These are phyloP conservation scores for Siniperca knerii DNA, from an alignment of 2,113 vertebrate species.

Conservation along the genomic window DNA sequence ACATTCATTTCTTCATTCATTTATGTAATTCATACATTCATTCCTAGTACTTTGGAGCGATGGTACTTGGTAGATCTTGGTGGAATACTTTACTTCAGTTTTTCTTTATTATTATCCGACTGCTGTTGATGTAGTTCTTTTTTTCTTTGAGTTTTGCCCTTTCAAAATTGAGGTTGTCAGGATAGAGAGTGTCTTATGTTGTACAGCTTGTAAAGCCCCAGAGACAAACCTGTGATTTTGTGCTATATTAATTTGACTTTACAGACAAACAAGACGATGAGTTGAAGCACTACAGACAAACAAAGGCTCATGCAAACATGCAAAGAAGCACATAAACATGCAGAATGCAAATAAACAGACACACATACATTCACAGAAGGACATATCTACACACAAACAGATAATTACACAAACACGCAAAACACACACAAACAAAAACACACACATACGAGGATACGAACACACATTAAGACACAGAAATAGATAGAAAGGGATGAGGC, in stretches of 20 bases:
- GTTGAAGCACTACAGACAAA: neutral
- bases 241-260: neutral
- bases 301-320: neutral
- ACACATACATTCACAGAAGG: neutral
- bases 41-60: neutral
- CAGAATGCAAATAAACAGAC: neutral
- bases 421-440: neutral
- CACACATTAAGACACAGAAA: neutral
- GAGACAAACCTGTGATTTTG: neutral
- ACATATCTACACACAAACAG: neutral
- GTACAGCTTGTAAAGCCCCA: neutral
- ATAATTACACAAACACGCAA: neutral
- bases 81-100: neutral
- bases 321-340: neutral
- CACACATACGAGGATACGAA: neutral
- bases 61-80: neutral
- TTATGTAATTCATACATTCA: neutral
- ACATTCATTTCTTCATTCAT: too few species aligned
- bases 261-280: neutral
- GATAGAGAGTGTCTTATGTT: neutral
- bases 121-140: neutral
- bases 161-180: neutral
- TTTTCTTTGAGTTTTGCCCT: too few species aligned
- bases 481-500: slow-evolving; percentile 1
- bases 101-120: neutral